These are phyloP conservation scores for Aptenodytes forsteri DNA, from an alignment of 2,113 vertebrate species.

Conservation along the genomic window DNA sequence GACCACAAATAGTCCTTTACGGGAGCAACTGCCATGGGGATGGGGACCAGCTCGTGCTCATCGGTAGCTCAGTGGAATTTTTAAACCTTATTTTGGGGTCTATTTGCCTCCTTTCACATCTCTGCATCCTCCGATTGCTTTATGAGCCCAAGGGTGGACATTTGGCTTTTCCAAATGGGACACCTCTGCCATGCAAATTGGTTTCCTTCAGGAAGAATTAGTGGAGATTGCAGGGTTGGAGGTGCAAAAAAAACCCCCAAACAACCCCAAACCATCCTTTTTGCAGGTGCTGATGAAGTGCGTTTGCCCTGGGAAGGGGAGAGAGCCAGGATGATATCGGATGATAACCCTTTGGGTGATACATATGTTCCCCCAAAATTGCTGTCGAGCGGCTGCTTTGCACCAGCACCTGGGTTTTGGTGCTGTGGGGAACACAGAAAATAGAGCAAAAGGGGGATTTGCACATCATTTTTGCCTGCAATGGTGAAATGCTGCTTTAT, in stretches of 20 bases:
- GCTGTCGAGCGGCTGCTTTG: background rate
- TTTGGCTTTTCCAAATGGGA: background rate
- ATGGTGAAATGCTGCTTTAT: background rate
- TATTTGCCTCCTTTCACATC: background rate
- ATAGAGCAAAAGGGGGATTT: background rate
- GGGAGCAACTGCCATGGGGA: too few species aligned
- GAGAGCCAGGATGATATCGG: background rate
- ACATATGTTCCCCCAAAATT: background rate
- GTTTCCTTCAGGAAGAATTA: background rate
- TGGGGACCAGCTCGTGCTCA: background rate
- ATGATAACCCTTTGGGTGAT: background rate
- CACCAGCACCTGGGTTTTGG: background rate
- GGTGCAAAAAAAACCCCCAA: background rate
- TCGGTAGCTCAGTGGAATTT: fast-evolving
- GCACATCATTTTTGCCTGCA: fast-evolving
- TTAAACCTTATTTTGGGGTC: background rate
- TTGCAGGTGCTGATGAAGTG: background rate
- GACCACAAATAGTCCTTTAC: background rate
- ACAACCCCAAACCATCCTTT: background rate
- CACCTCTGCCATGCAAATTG: background rate
- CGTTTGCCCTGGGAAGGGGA: background rate
- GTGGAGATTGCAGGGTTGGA: too few species aligned
- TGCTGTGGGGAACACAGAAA: background rate
- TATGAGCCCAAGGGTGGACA: background rate
- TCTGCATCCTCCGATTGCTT: background rate